Evolutionary conservation across 2,797 vertebrate species (phyloP).

Genomic region (Hylomyscus alleni): DNA sequence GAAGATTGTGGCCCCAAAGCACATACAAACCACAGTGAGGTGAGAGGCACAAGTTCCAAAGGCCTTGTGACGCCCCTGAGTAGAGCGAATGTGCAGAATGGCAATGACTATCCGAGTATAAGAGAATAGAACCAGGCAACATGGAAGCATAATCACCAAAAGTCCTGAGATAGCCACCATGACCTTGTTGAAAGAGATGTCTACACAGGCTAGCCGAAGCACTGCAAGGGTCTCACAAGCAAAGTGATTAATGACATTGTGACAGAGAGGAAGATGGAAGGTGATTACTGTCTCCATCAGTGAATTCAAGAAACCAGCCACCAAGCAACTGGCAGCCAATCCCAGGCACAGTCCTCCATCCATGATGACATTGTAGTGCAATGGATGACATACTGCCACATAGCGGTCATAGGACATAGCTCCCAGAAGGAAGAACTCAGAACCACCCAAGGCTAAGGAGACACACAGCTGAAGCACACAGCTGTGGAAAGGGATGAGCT

Average conservation of each 20-base stretch:
- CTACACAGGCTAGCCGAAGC: slow-evolving; percentile 82
- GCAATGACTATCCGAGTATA: slow-evolving; percentile 61
- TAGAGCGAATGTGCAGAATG: slow-evolving; percentile 66
- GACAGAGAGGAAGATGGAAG: slow-evolving; percentile 87
- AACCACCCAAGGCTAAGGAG: slow-evolving; percentile 42
- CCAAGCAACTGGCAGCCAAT: slow-evolving; percentile 81
- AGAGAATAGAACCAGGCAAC: slow-evolving; percentile 72
- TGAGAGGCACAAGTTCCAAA: slow-evolving; percentile 80
- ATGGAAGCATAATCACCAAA: slow-evolving; percentile 75
- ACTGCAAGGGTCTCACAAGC: slow-evolving; percentile 89
- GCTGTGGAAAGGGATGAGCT: slow-evolving; percentile 56
- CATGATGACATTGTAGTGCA: slow-evolving; percentile 83
- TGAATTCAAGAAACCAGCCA: slow-evolving; percentile 55
- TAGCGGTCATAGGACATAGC: slow-evolving; percentile 77
- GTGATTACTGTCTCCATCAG: slow-evolving; percentile 85
- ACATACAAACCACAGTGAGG: slow-evolving; percentile 75
- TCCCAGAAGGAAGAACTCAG: slow-evolving; percentile 76
- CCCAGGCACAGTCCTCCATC: slow-evolving; percentile 72
- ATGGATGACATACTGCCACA: neutral
- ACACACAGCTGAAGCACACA: slow-evolving; percentile 70
- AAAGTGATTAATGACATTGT: slow-evolving; percentile 87
- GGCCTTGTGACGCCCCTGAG: slow-evolving; percentile 69
- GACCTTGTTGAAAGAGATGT: slow-evolving; percentile 76
- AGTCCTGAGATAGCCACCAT: slow-evolving; percentile 73
- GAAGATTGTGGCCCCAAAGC: slow-evolving; percentile 77